phyloP scores from a whole-genome alignment of 1,140 invertebrate species.

The Panagrolaimus sp. region DNA sequence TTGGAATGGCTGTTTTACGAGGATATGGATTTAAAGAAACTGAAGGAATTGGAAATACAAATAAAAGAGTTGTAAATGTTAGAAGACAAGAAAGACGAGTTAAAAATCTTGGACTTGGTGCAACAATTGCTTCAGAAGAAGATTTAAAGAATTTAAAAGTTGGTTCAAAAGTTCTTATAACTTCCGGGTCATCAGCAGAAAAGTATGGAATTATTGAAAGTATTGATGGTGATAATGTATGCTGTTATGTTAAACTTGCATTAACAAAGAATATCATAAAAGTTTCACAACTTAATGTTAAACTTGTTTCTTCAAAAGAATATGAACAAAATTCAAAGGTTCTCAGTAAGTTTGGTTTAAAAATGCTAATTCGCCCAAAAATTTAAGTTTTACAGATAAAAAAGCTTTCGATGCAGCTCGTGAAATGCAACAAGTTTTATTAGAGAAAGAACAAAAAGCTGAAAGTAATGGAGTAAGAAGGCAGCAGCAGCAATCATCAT shows the following conservation, averaged over 20 bases:
- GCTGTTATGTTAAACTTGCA: conserved; percentile 22
- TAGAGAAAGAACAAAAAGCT: conserved; percentile 14
- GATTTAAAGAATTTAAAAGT: too few relatives aligned
- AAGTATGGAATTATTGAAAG: conserved; percentile 27
- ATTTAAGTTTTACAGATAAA: conserved; percentile 18
- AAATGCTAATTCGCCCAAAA: too few relatives aligned
- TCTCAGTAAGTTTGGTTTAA: conserved; percentile 21
- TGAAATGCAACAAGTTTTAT: conserved; percentile 14
- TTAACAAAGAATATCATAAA: conserved; percentile 16
- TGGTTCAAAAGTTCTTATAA: conserved; percentile 24
- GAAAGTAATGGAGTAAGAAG: neutral
- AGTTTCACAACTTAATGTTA: conserved; percentile 26
- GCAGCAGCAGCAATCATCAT: too few relatives aligned
- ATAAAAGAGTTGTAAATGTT: conserved; percentile 28
- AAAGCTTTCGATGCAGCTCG: neutral
- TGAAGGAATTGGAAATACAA: conserved; percentile 38
- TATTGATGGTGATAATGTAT: conserved; percentile 29
- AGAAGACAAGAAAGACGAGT: conserved; percentile 3
- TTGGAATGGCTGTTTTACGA: conserved; percentile 34
- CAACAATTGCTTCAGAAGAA: neutral
- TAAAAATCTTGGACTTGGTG: conserved; percentile 31
- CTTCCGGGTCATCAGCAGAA: conserved; percentile 20
- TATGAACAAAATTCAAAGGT: conserved; percentile 17
- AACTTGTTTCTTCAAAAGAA: conserved; percentile 27
- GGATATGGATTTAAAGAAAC: conserved; percentile 36